phyloP scores from a whole-genome alignment of 1,140 invertebrate genomes.

The Pogonus chalceus region DNA sequence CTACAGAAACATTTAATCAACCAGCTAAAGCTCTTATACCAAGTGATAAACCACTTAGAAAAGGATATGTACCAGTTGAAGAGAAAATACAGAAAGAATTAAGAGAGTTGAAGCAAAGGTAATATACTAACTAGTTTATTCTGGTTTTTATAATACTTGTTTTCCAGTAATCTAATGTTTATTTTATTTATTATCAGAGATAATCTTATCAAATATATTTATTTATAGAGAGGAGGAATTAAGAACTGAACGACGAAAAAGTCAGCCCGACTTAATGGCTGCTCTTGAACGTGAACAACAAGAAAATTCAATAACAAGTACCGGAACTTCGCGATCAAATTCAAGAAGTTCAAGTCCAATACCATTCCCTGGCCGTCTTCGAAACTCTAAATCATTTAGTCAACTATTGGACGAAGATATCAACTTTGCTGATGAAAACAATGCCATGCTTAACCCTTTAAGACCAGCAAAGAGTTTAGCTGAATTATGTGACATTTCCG shows the following conservation, averaged over 20 bases:
- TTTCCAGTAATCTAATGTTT: too few species aligned
- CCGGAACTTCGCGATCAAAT: background rate
- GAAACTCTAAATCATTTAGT: background rate
- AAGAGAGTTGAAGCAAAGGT: conserved; percentile 26
- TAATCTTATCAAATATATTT: too few species aligned
- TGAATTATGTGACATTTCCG: conserved; percentile 29
- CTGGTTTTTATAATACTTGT: too few species aligned
- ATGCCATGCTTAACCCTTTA: conserved; percentile 22
- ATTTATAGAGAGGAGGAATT: conserved; percentile 28
- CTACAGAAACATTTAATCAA: conserved; percentile 21
- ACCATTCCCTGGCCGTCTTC: background rate
- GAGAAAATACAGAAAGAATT: conserved; percentile 30
- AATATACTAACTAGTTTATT: too few species aligned
- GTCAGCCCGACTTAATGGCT: conserved; percentile 27
- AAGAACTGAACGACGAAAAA: conserved; percentile 26
- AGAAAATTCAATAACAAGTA: conserved; percentile 16
- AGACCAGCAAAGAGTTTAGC: conserved; percentile 29
- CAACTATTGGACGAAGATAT: conserved; percentile 18
- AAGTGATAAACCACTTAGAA: conserved; percentile 22
- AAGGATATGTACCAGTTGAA: conserved; percentile 30
- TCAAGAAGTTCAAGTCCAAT: background rate
- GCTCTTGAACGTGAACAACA: conserved; percentile 18
- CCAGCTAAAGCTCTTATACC: conserved; percentile 16
- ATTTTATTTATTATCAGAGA: too few species aligned
- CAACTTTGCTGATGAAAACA: conserved; percentile 17